These are phyloP conservation scores for Erebia palarica DNA, from an alignment of 2,888 invertebrate species.

Conservation along the genomic window DNA sequence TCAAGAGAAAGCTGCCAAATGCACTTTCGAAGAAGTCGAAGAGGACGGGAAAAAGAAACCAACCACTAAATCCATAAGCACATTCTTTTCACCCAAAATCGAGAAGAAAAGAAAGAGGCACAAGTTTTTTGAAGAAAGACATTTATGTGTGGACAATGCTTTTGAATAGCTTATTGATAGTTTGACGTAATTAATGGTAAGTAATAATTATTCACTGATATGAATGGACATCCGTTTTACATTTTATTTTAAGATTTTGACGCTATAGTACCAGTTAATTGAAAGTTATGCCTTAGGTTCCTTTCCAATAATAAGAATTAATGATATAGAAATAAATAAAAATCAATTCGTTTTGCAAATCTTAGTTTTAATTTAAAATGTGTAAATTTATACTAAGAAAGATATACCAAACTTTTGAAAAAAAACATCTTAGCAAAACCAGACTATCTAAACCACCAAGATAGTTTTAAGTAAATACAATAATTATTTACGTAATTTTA, in stretches of 20 bases:
- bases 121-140: conserved; percentile 86
- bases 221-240: conserved; percentile 70
- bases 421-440: too few species aligned
- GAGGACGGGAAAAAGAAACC: conserved; percentile 65
- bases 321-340: not conserved
- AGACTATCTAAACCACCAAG: too few species aligned
- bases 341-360: not conserved
- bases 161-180: conserved; percentile 58
- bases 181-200: not conserved
- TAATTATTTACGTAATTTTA: too few species aligned
- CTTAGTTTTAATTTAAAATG: not conserved
- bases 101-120: conserved; percentile 79
- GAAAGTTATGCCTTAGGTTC: not conserved
- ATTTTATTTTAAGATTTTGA: conserved; percentile 43
- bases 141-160: conserved; percentile 78
- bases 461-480: too few species aligned
- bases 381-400: not conserved
- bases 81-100: conserved; percentile 77
- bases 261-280: not conserved
- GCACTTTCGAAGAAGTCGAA: conserved; percentile 86
- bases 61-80: conserved; percentile 81
- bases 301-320: not conserved
- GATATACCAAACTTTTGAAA: too few species aligned
- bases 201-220: not conserved
- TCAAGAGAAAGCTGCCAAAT: conserved; percentile 86